Conservation (phyloP, 2,113 vertebrate species). For the Etheostoma cragini region DNA sequence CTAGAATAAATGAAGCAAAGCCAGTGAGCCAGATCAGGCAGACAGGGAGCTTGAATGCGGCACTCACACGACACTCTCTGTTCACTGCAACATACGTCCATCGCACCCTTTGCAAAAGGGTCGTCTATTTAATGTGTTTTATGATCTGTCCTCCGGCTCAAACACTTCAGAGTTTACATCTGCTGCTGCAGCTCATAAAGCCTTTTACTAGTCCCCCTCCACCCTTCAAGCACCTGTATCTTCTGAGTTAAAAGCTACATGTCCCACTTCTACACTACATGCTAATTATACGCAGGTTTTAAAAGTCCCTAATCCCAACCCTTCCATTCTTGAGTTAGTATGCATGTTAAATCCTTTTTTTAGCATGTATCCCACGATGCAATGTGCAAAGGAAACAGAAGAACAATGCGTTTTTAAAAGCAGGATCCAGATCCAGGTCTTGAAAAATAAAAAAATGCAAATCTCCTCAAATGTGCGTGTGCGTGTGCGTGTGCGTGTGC, state of each 20-base stretch:
- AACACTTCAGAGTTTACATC: not conserved
- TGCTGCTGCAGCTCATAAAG: not conserved
- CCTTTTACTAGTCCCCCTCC: not conserved
- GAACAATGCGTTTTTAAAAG: too few species aligned
- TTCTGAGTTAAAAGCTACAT: not conserved
- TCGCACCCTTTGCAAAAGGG: not conserved
- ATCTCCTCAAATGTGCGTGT: not conserved
- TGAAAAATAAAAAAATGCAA: too few species aligned
- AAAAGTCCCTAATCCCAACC: not conserved
- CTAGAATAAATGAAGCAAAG: slow-evolving; percentile 62
- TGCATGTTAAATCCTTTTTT: too few species aligned
- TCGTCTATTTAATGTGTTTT: not conserved
- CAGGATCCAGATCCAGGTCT: too few species aligned
- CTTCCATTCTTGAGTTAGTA: too few species aligned
- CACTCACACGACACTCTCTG: not conserved
- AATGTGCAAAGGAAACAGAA: too few species aligned
- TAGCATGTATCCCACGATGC: too few species aligned
- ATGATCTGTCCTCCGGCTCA: not conserved
- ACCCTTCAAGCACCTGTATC: not conserved
- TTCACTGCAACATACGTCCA: not conserved
- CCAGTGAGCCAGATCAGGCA: slow-evolving; percentile 10
- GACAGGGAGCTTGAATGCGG: slow-evolving; percentile 11
- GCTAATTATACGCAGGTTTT: not conserved
- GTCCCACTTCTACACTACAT: not conserved
- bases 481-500: slow-evolving; percentile 16